phyloP scores from a whole-genome alignment of 2,113 vertebrate genomes.

The Lipophrys pholis region DNA sequence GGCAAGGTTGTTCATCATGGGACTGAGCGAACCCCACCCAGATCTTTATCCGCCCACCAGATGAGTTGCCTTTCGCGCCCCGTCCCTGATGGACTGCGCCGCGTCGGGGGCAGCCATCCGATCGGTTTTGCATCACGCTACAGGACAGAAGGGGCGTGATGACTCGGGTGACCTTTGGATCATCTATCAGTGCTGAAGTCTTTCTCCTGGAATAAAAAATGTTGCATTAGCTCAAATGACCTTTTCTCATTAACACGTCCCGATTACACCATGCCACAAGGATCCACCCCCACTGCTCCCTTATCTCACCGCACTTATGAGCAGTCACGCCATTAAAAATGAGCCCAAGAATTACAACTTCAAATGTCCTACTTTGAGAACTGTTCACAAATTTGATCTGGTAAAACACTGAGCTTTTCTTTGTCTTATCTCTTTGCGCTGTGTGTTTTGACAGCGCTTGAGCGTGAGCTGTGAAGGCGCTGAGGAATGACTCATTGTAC shows the following conservation, averaged over 20 bases:
- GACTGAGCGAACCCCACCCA: constrained; percentile 43
- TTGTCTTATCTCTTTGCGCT: constrained; percentile 6
- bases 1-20: constrained; percentile 56
- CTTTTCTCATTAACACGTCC: constrained; percentile 66
- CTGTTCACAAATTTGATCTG: constrained; percentile 23
- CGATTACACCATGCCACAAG: constrained; percentile 61
- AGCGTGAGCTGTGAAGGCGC: not conserved
- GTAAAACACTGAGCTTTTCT: not conserved
- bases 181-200: constrained; percentile 58
- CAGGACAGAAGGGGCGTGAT: constrained; percentile 66
- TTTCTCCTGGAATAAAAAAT: constrained; percentile 64
- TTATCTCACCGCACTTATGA: constrained; percentile 35
- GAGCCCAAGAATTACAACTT: constrained; percentile 29
- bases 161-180: constrained; percentile 70
- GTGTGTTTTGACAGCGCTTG: not conserved
- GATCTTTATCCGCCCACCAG: constrained; percentile 47
- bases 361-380: constrained; percentile 7
- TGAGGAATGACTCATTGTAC: constrained; percentile 10
- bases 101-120: constrained; percentile 58
- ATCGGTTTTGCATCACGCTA: constrained; percentile 59
- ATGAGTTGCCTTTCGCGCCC: constrained; percentile 31
- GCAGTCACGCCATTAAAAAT: constrained; percentile 43
- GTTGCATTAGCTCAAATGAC: constrained; percentile 74
- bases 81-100: constrained; percentile 35
- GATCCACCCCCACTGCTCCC: constrained; percentile 49